Percentiles rank a stretch among this genome's conserved stretches.
Conservation (phyloP, 2,113 vertebrate genomes). For the Peromyscus polionotus region DNA sequence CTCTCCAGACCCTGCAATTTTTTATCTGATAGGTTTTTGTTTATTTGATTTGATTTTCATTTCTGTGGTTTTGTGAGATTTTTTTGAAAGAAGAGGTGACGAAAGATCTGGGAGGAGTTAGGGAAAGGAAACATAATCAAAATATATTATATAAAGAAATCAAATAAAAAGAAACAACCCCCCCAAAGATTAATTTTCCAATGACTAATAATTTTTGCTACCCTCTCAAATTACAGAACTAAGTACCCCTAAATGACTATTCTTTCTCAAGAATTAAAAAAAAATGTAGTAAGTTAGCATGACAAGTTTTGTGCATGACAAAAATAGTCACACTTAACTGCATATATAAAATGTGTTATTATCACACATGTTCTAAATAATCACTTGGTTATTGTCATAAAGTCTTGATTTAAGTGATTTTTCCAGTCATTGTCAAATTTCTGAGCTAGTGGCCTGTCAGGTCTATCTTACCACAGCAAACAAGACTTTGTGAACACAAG, state of each 20-base stretch:
- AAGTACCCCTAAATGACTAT: accelerated
- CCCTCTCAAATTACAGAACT: background rate
- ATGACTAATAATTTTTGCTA: background rate
- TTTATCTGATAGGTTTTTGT: background rate
- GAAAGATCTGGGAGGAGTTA: background rate
- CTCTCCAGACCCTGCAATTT: background rate
- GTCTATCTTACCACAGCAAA: background rate
- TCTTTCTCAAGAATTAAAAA: background rate
- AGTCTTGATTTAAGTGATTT: constrained; percentile 17
- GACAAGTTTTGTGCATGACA: background rate
- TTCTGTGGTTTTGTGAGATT: background rate
- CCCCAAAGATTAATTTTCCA: background rate
- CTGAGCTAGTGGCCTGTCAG: background rate
- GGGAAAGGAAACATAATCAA: background rate
- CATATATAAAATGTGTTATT: background rate
- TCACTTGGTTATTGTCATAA: background rate
- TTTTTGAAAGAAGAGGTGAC: background rate
- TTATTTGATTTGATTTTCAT: background rate
- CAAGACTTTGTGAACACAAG: background rate
- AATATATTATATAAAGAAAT: background rate
- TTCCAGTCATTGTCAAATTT: background rate
- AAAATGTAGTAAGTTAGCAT: background rate
- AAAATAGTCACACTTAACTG: background rate
- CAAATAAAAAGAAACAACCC: background rate
- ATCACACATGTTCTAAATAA: background rate